Percentiles rank a stretch among this genome's conserved stretches.
phyloP scores from a whole-genome alignment of 64 coral and sea anemone genomes.

The Montipora efflorescens region DNA sequence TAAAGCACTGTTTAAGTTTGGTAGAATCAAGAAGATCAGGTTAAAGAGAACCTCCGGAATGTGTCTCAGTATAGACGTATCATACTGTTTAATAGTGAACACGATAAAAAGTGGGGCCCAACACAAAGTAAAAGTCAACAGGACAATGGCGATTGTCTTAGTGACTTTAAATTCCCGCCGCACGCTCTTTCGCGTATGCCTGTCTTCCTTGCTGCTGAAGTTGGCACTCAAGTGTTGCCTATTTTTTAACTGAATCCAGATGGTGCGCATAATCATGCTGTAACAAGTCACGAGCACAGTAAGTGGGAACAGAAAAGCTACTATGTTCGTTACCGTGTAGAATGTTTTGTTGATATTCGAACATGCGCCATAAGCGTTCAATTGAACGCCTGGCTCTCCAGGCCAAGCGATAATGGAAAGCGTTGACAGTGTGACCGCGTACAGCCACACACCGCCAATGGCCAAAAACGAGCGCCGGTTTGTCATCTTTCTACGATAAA shows the following conservation, averaged over 20 bases:
- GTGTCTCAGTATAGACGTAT: no score
- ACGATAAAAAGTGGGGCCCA: no score
- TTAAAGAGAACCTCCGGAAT: constrained; percentile 24
- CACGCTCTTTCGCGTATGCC: no score
- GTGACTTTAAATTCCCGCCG: no score
- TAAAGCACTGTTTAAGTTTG: constrained; percentile 67
- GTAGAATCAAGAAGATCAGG: constrained; percentile 52
- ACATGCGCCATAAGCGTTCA: background rate
- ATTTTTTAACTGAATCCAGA: constrained; percentile 88
- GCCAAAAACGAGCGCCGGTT: constrained; percentile 66
- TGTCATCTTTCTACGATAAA: constrained; percentile 83
- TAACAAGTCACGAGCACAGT: constrained; percentile 72
- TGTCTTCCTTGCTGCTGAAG: no score
- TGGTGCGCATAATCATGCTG: constrained; percentile 53
- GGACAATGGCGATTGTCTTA: no score
- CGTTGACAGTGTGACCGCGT: constrained; percentile 62
- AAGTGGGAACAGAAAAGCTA: constrained; percentile 73
- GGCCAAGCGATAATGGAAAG: constrained; percentile 74
- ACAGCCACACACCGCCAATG: constrained; percentile 76
- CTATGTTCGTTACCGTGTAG: constrained; percentile 78
- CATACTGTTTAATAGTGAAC: no score
- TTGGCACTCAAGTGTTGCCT: background rate
- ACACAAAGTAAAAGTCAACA: no score
- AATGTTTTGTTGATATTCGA: constrained; percentile 69
- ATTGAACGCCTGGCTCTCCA: background rate